phyloP scores from a whole-genome alignment of 37 sponge, comb jelly and placozoan genomes.

The Hormiphora californensis region DNA sequence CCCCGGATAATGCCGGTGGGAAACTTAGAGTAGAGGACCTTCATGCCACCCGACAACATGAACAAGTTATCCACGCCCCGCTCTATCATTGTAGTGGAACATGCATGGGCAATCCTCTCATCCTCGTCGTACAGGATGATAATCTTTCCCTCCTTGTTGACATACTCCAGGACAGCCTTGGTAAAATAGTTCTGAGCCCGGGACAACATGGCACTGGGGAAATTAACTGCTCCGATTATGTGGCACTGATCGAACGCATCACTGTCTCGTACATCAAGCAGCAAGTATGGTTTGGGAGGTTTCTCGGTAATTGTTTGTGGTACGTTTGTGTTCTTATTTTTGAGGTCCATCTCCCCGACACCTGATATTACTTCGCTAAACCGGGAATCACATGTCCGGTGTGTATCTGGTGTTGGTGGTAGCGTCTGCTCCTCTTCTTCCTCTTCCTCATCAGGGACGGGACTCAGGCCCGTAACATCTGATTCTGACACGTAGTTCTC shows the following conservation, averaged over 20 bases:
- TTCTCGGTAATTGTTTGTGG: conserved; percentile 13
- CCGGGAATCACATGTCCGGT: background rate
- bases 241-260: conserved; percentile 81
- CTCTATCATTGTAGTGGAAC: conserved; percentile 85
- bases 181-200: conserved; percentile 92
- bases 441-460: conserved; percentile 14
- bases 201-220: conserved; percentile 79
- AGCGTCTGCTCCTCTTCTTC: background rate
- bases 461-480: background rate
- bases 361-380: conserved; percentile 34
- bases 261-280: conserved; percentile 84
- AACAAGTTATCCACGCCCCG: conserved; percentile 93
- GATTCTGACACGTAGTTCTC: conserved; percentile 46
- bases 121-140: conserved; percentile 97
- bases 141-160: conserved; percentile 93
- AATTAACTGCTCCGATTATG: conserved; percentile 84
- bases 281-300: conserved; percentile 68
- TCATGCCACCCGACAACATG: conserved; percentile 96
- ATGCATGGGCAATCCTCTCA: conserved; percentile 84
- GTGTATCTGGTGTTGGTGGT: conserved; percentile 42
- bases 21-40: conserved; percentile 73
- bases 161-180: conserved; percentile 83
- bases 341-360: conserved; percentile 32
- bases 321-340: conserved; percentile 26
- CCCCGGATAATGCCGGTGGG: conserved; percentile 81